A percentile compares a stretch with the other conserved stretches of the same genome.
Evolutionary conservation across 2,113 vertebrate species (phyloP).

Genomic region (Xenotilapia caudafasciata): DNA sequence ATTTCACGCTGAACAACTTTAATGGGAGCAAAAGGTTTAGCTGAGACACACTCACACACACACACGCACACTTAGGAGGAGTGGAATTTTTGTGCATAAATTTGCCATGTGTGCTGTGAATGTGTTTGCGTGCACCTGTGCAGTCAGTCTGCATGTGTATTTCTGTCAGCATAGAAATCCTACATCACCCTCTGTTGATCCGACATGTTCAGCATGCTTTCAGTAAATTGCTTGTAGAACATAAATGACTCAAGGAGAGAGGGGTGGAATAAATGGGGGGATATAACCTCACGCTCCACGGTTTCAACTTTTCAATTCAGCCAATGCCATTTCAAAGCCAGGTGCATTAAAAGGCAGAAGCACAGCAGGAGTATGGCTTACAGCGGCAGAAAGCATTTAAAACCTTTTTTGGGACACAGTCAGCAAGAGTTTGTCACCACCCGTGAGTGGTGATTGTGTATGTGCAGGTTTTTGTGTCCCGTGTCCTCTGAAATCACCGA

Average conservation of each 20-base stretch:
- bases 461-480: neutral
- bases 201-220: neutral
- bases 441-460: neutral
- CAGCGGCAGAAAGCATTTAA: neutral
- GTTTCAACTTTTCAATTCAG: neutral
- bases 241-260: neutral
- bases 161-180: neutral
- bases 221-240: neutral
- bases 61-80: neutral
- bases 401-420: neutral
- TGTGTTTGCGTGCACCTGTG: neutral
- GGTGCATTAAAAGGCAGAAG: neutral
- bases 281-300: neutral
- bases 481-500: neutral
- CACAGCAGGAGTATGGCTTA: neutral
- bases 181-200: neutral
- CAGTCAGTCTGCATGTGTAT: neutral
- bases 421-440: neutral
- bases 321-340: neutral
- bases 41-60: neutral
- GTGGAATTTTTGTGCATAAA: neutral
- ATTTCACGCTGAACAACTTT: slow-evolving; percentile 14
- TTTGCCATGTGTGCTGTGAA: neutral
- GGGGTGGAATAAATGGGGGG: neutral
- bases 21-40: neutral